phyloP scores from a whole-genome alignment of 2,113 vertebrate species.

The Meriones unguiculatus region DNA sequence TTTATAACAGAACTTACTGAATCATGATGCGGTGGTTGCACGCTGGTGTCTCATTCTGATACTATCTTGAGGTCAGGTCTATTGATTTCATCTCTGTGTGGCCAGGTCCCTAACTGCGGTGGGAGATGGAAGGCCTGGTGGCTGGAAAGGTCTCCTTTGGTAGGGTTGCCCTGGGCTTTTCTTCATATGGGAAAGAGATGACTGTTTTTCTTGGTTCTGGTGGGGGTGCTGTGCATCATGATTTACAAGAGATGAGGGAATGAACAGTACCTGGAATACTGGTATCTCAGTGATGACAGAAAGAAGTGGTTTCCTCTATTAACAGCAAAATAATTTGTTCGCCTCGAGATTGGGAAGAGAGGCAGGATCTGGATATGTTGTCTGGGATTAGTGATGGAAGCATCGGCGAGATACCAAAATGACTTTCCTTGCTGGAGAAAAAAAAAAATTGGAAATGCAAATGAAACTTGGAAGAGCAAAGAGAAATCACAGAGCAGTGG shows the following conservation, averaged over 20 bases:
- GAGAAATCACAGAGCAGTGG: neutral
- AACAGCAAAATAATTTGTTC: neutral
- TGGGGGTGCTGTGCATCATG: neutral
- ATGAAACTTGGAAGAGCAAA: neutral
- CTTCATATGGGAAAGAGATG: neutral
- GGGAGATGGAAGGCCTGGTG: neutral
- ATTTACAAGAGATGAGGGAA: neutral
- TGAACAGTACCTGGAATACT: neutral
- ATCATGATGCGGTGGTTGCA: neutral
- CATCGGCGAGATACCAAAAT: neutral
- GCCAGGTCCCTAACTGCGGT: neutral
- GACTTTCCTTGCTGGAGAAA: neutral
- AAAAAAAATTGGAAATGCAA: conserved; percentile 25
- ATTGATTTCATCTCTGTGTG: conserved; percentile 28
- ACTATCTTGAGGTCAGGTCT: neutral
- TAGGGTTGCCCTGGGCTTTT: neutral
- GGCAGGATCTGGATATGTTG: neutral
- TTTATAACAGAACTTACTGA: neutral
- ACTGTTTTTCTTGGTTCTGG: neutral
- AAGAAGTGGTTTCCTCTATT: neutral
- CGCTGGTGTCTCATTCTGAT: neutral
- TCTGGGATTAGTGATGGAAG: neutral
- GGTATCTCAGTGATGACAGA: neutral
- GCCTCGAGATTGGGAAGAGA: neutral
- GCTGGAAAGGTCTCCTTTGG: neutral